A percentile compares a stretch with the other conserved stretches of the same genome.
These are phyloP conservation scores for Dreissena polymorpha DNA, from an alignment of 1,140 invertebrate genomes.

Conservation along the genomic window DNA sequence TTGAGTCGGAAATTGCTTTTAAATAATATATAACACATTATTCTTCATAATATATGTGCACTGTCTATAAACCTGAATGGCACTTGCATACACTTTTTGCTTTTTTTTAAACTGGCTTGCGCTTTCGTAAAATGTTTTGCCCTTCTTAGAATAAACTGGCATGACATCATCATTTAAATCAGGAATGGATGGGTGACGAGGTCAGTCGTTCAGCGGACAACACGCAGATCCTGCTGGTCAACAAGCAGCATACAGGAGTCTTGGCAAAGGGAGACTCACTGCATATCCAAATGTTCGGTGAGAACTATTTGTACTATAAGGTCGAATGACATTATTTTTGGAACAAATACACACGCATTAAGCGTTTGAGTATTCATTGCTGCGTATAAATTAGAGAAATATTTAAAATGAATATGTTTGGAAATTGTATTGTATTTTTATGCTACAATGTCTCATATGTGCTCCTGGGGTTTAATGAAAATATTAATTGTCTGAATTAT, in stretches of 20 bases:
- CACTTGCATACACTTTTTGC: background rate
- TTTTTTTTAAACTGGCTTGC: background rate
- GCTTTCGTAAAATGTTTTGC: background rate
- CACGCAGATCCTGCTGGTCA: constrained; percentile 28
- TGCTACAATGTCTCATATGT: background rate
- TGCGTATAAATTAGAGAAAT: background rate
- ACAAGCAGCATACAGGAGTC: constrained; percentile 47
- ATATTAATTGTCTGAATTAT: too few relatives aligned
- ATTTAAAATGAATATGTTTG: background rate
- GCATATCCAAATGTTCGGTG: constrained; percentile 38
- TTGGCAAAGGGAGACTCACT: constrained; percentile 23
- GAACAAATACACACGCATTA: background rate
- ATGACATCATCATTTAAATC: background rate
- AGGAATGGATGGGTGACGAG: constrained; percentile 54
- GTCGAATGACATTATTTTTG: background rate
- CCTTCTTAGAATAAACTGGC: background rate
- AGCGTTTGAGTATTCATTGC: background rate
- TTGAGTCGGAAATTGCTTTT: background rate
- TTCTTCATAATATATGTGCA: background rate
- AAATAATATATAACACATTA: background rate
- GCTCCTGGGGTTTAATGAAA: background rate
- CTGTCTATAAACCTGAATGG: background rate
- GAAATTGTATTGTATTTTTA: background rate
- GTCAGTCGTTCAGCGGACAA: constrained; percentile 33
- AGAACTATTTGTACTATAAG: background rate